A percentile compares a stretch with the other conserved stretches of the same genome.
Evolutionary conservation across 2,113 vertebrate species (phyloP).

Genomic region (Sturnus vulgaris): DNA sequence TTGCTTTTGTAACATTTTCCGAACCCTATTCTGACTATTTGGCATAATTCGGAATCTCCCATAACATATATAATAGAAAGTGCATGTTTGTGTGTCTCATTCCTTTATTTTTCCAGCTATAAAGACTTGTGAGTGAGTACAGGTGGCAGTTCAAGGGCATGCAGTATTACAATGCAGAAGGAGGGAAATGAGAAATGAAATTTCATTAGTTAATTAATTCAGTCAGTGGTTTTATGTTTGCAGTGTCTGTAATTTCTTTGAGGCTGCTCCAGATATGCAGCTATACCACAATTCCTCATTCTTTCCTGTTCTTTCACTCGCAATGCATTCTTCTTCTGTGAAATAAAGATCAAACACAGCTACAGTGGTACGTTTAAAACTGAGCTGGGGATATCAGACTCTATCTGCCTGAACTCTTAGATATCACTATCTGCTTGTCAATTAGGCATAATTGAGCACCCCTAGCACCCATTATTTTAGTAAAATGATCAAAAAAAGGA

Average conservation of each 20-base stretch:
- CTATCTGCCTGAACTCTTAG: not conserved
- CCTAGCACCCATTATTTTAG: not conserved
- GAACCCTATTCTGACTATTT: not conserved
- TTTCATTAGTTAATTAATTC: conserved; percentile 43
- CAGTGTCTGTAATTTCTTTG: not conserved
- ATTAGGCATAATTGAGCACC: not conserved
- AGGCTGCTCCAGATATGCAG: not conserved
- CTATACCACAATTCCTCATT: not conserved
- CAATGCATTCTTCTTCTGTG: not conserved
- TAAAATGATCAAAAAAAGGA: not conserved
- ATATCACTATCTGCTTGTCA: not conserved
- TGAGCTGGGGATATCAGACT: not conserved
- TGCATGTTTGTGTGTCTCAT: not conserved
- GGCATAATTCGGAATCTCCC: not conserved
- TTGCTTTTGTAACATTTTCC: not conserved
- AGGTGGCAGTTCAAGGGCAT: not conserved
- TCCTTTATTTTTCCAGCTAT: not conserved
- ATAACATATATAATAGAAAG: not conserved
- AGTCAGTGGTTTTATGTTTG: conserved; percentile 11
- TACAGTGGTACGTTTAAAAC: not conserved
- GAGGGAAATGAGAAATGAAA: not conserved
- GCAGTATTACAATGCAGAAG: not conserved
- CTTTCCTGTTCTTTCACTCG: not conserved
- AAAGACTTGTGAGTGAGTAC: not conserved
- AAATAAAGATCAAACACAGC: not conserved